phyloP scores from a whole-genome alignment of 92 coral and sea anemone genomes.

The Desmophyllum pertusum region DNA sequence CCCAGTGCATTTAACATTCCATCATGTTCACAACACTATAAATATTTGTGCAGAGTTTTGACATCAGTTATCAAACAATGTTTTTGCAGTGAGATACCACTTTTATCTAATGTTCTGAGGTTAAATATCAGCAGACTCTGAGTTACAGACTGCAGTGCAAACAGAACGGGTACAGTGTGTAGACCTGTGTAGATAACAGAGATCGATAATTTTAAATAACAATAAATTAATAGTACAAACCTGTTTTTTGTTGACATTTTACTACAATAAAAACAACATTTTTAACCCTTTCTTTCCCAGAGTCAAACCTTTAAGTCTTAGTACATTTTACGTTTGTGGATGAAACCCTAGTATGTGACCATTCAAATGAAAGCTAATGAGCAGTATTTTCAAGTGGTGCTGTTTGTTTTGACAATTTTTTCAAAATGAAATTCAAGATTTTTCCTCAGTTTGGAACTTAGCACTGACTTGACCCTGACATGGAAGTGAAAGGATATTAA shows the following conservation, averaged over 20 bases:
- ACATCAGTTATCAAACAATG: neutral
- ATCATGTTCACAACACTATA: conserved; percentile 15
- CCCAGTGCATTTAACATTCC: conserved; percentile 15
- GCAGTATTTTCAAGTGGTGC: no score
- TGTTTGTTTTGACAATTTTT: no score
- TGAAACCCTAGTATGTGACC: no score
- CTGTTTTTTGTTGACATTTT: neutral
- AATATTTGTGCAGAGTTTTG: neutral
- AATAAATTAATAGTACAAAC: neutral
- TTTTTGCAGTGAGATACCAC: neutral
- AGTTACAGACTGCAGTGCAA: neutral
- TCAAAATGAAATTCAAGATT: no score
- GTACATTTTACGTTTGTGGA: no score
- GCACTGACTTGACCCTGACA: no score
- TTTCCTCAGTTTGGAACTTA: no score
- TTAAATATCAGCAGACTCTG: neutral
- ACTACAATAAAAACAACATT: neutral
- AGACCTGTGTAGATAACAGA: no score
- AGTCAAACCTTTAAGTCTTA: no score
- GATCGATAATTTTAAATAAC: neutral
- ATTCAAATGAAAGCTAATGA: no score
- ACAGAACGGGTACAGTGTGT: neutral
- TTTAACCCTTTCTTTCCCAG: no score
- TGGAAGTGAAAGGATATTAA: no score
- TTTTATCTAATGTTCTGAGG: neutral